Base-by-base conservation (phyloP, 1,140 invertebrate species). In the Drosophila tsacasi region DNA sequence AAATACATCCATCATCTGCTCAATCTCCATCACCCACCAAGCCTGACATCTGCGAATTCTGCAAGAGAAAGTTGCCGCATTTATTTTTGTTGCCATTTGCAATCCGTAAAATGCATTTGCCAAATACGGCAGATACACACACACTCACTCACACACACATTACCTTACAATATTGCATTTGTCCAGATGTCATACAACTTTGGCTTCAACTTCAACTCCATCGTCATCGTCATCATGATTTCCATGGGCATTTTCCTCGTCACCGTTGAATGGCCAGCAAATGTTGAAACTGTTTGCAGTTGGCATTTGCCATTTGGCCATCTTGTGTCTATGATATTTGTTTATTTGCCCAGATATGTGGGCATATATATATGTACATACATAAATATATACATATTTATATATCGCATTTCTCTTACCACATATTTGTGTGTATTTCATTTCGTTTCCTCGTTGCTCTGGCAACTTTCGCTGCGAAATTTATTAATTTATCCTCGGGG, bases 401-500 rank as follows among this genome's bases (percentile, higher is more conserved):
- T 32, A 19, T 52, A 32, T 52, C n/a, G 27, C 7, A 55, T 37
- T 35, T 55, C 52, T 23, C 19, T 55, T 6, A 17, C 52, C 32
- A 55, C 27, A 60, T 57, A 57, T 42, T 17, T 37, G 21, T 71
- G 32, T 49, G 40, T 72, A 55, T 37, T 74, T 76, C 40, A 39
- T 74, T 49, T 50, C 52, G 35, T 46, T 65, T 55, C 54, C 64
- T 52, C n/a, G 57, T 46, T 58, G 54, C 67, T 80, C 40, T 39
- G 54, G 67, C 61, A 81, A 81, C 81, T 89, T 81, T 79, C 75
- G 75, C 84, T 69, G 46, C 67, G 74, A 89, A 89, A 89, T 89
- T 84, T 89, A 90, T 89, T 89, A 89, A 89, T 89, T 89, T 90
- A 89, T 89, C 84, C 84, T 89, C 66, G 67, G 84, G 84, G 84